phyloP scores from a whole-genome alignment of 2,888 invertebrate species.

The Myopa testacea region DNA sequence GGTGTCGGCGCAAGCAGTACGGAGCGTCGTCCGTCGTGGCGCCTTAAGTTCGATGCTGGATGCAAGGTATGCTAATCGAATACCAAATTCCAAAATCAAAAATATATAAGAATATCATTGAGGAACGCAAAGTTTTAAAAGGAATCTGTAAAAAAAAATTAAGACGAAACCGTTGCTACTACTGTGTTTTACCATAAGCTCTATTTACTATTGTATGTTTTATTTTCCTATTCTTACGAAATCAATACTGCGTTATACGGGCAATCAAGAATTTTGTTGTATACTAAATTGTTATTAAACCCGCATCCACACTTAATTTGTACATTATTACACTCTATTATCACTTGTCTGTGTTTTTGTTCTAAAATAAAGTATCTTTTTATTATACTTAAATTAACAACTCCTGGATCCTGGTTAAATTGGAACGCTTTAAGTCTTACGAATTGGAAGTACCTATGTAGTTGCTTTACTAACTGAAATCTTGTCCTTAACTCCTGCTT shows the following conservation, averaged over 20 bases:
- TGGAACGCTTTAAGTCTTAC: neutral
- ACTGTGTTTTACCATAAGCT: neutral
- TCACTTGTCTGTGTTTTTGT: too few relatives aligned
- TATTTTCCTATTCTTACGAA: constrained; percentile 1
- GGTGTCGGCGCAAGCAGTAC: constrained; percentile 48
- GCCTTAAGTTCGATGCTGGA: constrained; percentile 88
- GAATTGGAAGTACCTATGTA: neutral
- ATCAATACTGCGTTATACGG: neutral
- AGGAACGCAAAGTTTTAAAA: constrained; percentile 14
- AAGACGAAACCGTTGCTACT: constrained; percentile 21
- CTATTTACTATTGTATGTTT: constrained; percentile 3
- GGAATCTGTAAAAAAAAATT: constrained; percentile 19
- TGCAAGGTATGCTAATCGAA: constrained; percentile 79
- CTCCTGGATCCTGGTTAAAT: too few relatives aligned
- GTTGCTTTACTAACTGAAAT: neutral
- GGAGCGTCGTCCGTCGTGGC: constrained; percentile 92
- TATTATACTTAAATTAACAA: too few relatives aligned
- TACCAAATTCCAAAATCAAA: constrained; percentile 41
- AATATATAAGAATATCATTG: constrained; percentile 12
- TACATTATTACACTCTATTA: neutral
- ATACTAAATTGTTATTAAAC: constrained; percentile 3
- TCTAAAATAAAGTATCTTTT: too few relatives aligned
- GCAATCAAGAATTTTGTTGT: neutral
- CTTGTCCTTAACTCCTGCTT: neutral
- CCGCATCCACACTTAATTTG: constrained; percentile 18